phyloP scores from a whole-genome alignment of 1,140 invertebrate species.

The Leptestheria dahalacensis region DNA sequence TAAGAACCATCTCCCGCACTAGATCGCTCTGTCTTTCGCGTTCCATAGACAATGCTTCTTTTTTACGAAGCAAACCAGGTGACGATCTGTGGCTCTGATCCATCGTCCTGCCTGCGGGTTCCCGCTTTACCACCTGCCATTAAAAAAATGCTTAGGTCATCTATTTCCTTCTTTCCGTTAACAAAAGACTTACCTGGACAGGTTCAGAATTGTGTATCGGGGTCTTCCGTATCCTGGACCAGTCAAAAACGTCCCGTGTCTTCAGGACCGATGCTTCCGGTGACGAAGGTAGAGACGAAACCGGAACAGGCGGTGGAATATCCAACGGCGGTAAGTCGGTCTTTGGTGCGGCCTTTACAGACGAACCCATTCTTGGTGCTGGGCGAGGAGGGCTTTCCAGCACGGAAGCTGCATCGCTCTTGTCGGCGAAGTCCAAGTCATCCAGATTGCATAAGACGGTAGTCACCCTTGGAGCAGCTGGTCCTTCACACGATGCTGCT shows the following conservation, averaged over 20 bases:
- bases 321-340: no score
- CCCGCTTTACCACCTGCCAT: no score
- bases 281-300: neutral
- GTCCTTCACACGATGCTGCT: constrained; percentile 14
- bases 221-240: neutral
- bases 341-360: no score
- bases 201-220: neutral
- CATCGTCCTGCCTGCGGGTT: no score
- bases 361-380: no score
- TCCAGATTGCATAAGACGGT: constrained; percentile 27
- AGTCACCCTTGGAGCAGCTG: neutral
- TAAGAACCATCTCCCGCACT: constrained; percentile 60
- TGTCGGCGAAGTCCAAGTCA: constrained; percentile 55
- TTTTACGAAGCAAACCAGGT: neutral
- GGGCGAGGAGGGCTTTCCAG: constrained; percentile 18
- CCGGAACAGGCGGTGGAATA: neutral
- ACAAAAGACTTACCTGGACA: no score
- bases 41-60: constrained; percentile 22
- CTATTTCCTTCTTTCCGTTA: no score
- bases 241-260: neutral
- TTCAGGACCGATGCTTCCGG: neutral
- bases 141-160: no score
- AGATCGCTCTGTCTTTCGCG: constrained; percentile 50
- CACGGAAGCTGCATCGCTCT: constrained; percentile 21
- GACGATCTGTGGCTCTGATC: neutral